phyloP scores from a whole-genome alignment of 2,113 vertebrate genomes.

The Sylvicapra grimmia region DNA sequence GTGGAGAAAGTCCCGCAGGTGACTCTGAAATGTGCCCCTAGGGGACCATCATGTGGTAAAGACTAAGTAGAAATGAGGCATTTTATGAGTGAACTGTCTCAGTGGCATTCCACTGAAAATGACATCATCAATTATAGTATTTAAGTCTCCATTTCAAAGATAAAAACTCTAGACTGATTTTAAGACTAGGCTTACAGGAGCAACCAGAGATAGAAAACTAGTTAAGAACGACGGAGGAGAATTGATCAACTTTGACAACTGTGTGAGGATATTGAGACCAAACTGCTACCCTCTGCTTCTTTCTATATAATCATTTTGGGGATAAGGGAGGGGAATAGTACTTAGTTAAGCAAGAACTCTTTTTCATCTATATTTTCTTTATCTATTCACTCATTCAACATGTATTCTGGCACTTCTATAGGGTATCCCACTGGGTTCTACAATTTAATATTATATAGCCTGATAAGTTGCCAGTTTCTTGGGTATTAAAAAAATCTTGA shows the following conservation, averaged over 20 bases:
- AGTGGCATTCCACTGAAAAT: conserved; percentile 33
- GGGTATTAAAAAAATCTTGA: not conserved
- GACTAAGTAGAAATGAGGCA: conserved; percentile 61
- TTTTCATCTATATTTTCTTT: not conserved
- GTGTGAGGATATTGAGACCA: not conserved
- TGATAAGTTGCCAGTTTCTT: not conserved
- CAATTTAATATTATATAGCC: not conserved
- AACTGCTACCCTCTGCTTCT: not conserved
- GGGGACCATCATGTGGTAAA: conserved; percentile 19
- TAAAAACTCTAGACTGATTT: not conserved
- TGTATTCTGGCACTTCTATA: not conserved
- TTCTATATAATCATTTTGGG: not conserved
- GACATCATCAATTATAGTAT: conserved; percentile 59
- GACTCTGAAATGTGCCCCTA: not conserved
- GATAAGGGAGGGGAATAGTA: accelerated
- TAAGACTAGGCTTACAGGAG: not conserved
- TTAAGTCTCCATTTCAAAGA: conserved; percentile 39
- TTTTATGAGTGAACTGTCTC: conserved; percentile 59
- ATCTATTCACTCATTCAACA: not conserved
- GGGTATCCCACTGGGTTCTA: not conserved
- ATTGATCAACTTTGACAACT: not conserved
- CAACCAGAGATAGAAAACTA: not conserved
- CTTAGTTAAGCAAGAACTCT: not conserved
- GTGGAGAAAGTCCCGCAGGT: conserved; percentile 8
- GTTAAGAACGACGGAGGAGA: not conserved